Conservation (phyloP, 2,888 invertebrate species). For the Eristalis arbustorum region DNA sequence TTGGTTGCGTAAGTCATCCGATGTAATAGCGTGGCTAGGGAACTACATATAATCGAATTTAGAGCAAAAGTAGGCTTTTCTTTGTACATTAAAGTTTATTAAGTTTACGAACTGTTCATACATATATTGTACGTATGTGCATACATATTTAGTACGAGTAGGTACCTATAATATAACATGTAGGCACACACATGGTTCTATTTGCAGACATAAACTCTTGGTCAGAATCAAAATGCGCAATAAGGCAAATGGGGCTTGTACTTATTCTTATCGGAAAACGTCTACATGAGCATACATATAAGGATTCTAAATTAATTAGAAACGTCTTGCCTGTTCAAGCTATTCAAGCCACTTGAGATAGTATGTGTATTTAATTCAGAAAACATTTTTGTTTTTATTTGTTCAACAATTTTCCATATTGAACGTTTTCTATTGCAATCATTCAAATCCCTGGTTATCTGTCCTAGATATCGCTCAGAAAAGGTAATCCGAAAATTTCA, state of each 20-base stretch:
- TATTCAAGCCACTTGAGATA: not conserved
- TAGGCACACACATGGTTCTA: too few relatives aligned
- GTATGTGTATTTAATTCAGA: too few relatives aligned
- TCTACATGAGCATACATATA: too few relatives aligned
- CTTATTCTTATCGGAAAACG: not conserved
- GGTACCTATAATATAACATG: too few relatives aligned
- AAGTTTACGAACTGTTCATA: not conserved
- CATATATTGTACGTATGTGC: too few relatives aligned
- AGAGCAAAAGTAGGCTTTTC: not conserved
- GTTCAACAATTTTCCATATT: not conserved
- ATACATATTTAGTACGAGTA: too few relatives aligned
- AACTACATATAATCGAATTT: constrained; percentile 37
- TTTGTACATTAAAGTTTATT: not conserved
- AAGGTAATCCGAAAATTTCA: not conserved
- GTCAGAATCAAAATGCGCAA: not conserved
- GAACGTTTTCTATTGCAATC: too few relatives aligned
- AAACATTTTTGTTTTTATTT: not conserved
- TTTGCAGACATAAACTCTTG: not conserved
- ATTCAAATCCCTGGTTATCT: not conserved
- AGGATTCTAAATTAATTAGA: not conserved
- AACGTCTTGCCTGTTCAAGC: not conserved
- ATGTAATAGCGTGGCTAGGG: not conserved
- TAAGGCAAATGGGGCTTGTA: not conserved
- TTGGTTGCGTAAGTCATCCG: not conserved
- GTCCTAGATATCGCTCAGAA: not conserved